Evolutionary conservation across 2,888 invertebrate genomes (phyloP).

Genomic region (Pachymerium ferrugineum): DNA sequence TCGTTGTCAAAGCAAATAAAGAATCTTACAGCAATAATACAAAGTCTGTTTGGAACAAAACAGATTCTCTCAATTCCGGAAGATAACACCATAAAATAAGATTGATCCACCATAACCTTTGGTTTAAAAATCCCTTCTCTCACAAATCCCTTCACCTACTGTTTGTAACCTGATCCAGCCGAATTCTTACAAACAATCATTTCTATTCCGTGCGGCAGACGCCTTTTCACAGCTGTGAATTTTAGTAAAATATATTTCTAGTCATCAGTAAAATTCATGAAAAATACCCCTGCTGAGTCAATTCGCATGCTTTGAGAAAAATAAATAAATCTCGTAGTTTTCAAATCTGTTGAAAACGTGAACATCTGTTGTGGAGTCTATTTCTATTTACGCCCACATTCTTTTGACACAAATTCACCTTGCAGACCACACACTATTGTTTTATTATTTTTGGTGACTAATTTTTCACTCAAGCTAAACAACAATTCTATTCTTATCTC

Average conservation of each 20-base stretch:
- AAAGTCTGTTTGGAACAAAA: no score
- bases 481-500: not conserved
- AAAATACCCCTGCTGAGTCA: not conserved
- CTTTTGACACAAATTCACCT: not conserved
- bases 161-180: not conserved
- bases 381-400: not conserved
- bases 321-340: not conserved
- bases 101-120: no score
- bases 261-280: not conserved
- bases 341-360: not conserved
- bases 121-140: no score
- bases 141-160: no score
- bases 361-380: not conserved
- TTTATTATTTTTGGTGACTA: conserved; percentile 3
- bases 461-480: not conserved
- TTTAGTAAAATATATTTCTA: not conserved
- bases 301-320: not conserved
- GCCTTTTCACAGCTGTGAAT: not conserved
- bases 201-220: not conserved
- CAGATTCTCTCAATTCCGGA: no score
- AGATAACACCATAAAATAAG: no score
- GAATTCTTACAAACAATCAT: not conserved
- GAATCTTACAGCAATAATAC: no score
- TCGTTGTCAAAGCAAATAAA: no score
- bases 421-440: not conserved